phyloP scores from a whole-genome alignment of 2,113 vertebrate genomes.

The Xerus inauris region DNA sequence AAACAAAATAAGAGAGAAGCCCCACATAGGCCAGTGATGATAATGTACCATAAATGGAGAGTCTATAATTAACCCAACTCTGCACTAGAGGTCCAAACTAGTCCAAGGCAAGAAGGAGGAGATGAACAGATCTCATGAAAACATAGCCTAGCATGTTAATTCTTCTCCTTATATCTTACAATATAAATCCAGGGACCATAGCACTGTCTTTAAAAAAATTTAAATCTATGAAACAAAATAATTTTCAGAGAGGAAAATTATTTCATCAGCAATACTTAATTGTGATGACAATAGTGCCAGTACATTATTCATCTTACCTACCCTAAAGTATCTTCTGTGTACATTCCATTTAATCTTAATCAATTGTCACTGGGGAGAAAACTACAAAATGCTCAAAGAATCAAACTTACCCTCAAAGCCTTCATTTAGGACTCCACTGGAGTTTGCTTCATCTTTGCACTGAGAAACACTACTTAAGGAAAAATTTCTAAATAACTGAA shows the following conservation, averaged over 20 bases:
- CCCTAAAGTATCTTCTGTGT: not conserved
- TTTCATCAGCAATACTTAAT: not conserved
- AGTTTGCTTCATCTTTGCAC: conserved; percentile 16
- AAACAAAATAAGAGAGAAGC: conserved; percentile 47
- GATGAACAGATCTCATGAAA: not conserved
- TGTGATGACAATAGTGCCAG: not conserved
- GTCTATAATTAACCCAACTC: not conserved
- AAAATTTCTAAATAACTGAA: conserved; percentile 82
- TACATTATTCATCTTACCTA: not conserved
- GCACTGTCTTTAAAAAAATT: not conserved
- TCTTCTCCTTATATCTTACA: not conserved
- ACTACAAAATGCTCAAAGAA: conserved; percentile 15
- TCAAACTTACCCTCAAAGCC: conserved; percentile 84
- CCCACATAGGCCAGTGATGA: not conserved
- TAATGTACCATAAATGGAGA: not conserved
- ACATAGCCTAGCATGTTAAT: not conserved
- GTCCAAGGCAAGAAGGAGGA: not conserved
- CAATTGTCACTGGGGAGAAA: not conserved
- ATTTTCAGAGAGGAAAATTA: not conserved
- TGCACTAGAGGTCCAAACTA: not conserved
- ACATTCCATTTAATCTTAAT: not conserved
- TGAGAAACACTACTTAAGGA: conserved; percentile 58
- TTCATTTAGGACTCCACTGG: conserved; percentile 80
- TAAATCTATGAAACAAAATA: not conserved
- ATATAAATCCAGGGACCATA: not conserved